Evolutionary conservation across 2,888 invertebrate genomes (phyloP), one percentile per base, ranked within the genome.

Genomic region (Athripsodes cinereus): DNA sequence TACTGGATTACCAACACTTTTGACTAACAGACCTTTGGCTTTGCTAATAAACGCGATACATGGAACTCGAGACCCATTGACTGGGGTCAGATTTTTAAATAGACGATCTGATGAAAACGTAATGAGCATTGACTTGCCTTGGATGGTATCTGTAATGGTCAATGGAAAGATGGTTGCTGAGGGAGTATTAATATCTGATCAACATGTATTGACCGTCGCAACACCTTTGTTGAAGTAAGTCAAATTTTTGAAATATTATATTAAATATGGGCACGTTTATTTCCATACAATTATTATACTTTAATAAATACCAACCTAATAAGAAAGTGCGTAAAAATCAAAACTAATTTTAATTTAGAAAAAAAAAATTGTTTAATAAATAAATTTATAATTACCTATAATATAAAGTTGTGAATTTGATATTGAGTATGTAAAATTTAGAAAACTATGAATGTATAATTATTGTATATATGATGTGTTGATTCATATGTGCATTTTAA

Each of bases 181-280:
- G 35, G 82, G 80, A 2, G 74, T 78, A 16, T 66, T 84, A 52
- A 79, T 84, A 63, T 82, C 82, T 62, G 80, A 83, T 67, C 75
- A 74, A 66, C 82, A 82, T 65, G 71, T 84, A 2, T 62, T 84
- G 22, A 82, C 82, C 13, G 74, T 81, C 8, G 81, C 82, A 0
- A 75, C 76, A 35, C 73, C 72, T 59, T 64, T 83, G 1, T 65
- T 76, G 48, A 75, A 77, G 81, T 82, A 68, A 65, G 59, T 52
- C 47, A 22, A 20, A 54, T 22, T 19, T 10, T 34, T 46, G 16
- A 53, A 44, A 10, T 46, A 16, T 21, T 46, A 22, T 22, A 20
- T 11, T 46, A 6, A 11, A 11, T 16, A 16, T 6, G 46, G 5
- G 6, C 16, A 16, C 18, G 5, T 46, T 46, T 46, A 18, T 11